phyloP scores from a whole-genome alignment of 2,888 invertebrate species.

The Chromoteleia sp. region DNA sequence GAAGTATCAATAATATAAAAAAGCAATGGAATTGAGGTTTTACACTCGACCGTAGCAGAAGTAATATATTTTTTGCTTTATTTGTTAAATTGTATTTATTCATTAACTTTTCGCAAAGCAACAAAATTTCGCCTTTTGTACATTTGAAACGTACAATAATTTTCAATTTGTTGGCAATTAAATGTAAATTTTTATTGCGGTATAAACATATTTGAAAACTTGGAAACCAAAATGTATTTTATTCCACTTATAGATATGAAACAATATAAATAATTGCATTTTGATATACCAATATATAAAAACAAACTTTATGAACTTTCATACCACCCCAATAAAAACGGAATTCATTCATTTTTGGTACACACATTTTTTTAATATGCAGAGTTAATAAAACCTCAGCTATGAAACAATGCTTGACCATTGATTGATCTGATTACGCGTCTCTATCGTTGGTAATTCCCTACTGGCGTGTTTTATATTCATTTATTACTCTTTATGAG shows the following conservation, averaged over 20 bases:
- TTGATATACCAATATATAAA: constrained; percentile 3
- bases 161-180: background rate
- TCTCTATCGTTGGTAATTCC: constrained; percentile 7
- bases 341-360: constrained; percentile 9
- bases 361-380: constrained; percentile 12
- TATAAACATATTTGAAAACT: background rate
- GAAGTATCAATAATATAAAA: constrained; percentile 49
- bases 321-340: constrained; percentile 1
- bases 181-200: background rate
- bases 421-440: constrained; percentile 23
- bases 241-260: background rate
- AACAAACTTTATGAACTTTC: constrained; percentile 8
- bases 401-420: constrained; percentile 15
- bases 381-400: constrained; percentile 18
- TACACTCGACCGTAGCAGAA: background rate
- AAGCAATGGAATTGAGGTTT: constrained; percentile 31
- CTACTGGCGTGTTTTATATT: background rate
- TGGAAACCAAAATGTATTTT: background rate
- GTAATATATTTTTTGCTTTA: background rate
- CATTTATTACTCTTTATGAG: constrained; percentile 6
- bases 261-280: constrained; percentile 20
- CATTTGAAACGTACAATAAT: too few species aligned
- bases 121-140: too few species aligned
- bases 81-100: constrained; percentile 3
- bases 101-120: constrained; percentile 11